phyloP scores from a whole-genome alignment of 2,888 invertebrate species.

The Sinhomidia bicolor region DNA sequence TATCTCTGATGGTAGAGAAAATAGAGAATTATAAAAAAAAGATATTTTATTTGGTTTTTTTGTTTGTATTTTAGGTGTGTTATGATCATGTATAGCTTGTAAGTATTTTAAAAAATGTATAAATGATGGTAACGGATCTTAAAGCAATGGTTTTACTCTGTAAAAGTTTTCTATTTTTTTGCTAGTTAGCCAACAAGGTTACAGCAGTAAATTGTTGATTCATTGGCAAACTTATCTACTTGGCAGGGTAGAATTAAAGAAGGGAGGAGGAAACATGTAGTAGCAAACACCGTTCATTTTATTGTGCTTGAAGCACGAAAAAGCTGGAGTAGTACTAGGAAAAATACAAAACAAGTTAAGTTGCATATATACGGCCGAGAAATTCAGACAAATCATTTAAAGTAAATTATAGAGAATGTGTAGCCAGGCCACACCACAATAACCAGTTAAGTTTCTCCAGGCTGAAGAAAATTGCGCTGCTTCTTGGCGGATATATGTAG shows the following conservation, averaged over 20 bases:
- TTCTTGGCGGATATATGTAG: too few relatives aligned
- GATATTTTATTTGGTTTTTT: background rate
- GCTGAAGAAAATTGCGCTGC: too few relatives aligned
- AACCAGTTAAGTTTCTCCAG: too few relatives aligned
- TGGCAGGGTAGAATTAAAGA: slow-evolving; percentile 38
- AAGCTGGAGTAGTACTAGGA: background rate
- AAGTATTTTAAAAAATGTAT: too few relatives aligned
- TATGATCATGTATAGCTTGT: background rate
- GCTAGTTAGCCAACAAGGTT: slow-evolving; percentile 12
- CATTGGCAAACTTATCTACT: slow-evolving; percentile 36
- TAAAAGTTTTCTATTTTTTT: background rate
- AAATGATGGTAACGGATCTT: background rate
- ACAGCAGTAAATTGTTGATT: slow-evolving; percentile 32
- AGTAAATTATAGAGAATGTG: too few relatives aligned
- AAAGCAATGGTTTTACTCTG: background rate
- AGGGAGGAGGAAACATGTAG: slow-evolving; percentile 5
- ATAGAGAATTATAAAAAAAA: too few relatives aligned
- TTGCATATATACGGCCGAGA: background rate
- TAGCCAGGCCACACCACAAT: too few relatives aligned
- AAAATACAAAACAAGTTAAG: background rate
- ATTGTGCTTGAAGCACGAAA: background rate
- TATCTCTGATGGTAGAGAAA: too few relatives aligned
- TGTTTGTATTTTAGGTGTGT: background rate
- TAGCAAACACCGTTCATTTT: too few relatives aligned
- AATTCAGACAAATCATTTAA: too few relatives aligned